Conservation (phyloP, 2,888 invertebrate species). For the Cataglyphis altisquamis region DNA sequence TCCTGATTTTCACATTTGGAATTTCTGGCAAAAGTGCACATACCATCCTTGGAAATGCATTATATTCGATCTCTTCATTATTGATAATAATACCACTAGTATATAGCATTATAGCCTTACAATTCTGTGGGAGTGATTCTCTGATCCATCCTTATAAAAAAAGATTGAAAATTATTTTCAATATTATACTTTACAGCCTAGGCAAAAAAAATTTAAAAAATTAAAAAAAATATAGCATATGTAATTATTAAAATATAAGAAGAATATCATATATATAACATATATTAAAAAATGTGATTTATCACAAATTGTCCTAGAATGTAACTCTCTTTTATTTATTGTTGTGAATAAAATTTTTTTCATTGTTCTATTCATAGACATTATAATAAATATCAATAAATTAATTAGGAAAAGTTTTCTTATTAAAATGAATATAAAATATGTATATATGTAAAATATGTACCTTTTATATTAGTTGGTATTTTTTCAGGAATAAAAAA, state of each 20-base stretch:
- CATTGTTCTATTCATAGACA: background rate
- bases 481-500: slow-evolving; percentile 45
- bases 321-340: background rate
- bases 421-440: background rate
- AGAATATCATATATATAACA: background rate
- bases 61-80: slow-evolving; percentile 66
- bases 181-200: background rate
- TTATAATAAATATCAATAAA: slow-evolving; percentile 2
- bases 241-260: background rate
- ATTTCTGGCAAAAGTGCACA: slow-evolving; percentile 79
- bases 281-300: background rate
- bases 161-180: slow-evolving; percentile 14
- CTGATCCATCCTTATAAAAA: slow-evolving; percentile 76
- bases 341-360: background rate
- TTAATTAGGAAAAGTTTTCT: background rate
- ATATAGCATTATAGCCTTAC: slow-evolving; percentile 74
- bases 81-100: slow-evolving; percentile 74
- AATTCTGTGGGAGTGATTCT: slow-evolving; percentile 74
- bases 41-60: slow-evolving; percentile 39
- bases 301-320: background rate
- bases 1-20: slow-evolving; percentile 72
- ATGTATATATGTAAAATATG: background rate
- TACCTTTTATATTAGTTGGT: slow-evolving; percentile 14
- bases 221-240: background rate
- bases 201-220: too few species aligned